Percentiles rank a stretch among this genome's conserved stretches.
Conservation (phyloP, 2,113 vertebrate species). For the Sylvicapra grimmia region DNA sequence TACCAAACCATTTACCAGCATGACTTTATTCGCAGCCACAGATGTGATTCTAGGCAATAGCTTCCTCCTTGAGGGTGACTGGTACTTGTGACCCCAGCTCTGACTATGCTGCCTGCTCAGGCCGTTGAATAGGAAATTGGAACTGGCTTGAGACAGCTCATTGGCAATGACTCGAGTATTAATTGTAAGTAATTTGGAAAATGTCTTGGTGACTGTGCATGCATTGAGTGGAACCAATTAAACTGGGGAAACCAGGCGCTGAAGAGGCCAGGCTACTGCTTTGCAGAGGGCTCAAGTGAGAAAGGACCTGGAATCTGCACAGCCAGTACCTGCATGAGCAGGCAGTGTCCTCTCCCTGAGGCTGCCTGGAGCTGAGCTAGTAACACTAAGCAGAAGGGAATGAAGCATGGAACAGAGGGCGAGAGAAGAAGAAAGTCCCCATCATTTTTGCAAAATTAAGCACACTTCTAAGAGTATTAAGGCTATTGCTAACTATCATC, state of each 20-base stretch:
- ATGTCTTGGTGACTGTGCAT: neutral
- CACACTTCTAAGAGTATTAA: constrained; percentile 58
- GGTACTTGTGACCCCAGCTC: neutral
- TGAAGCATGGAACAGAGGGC: constrained; percentile 47
- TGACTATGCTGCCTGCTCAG: neutral
- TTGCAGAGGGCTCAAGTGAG: neutral
- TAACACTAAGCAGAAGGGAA: constrained; percentile 48
- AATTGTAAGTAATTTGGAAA: constrained; percentile 61
- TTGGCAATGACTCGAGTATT: constrained; percentile 39
- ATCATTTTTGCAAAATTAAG: constrained; percentile 74
- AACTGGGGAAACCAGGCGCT: neutral
- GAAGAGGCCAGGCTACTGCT: neutral
- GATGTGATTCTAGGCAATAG: neutral
- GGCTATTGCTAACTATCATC: constrained; percentile 75
- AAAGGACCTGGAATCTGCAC: neutral
- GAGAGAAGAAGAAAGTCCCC: constrained; percentile 49
- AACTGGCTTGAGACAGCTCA: constrained; percentile 20
- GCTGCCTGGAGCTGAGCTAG: neutral
- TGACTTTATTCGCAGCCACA: neutral
- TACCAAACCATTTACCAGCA: neutral
- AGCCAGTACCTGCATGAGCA: neutral
- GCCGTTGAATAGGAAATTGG: neutral
- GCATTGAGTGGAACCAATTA: constrained; percentile 43
- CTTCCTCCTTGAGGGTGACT: neutral
- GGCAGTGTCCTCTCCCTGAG: neutral